Conservation (phyloP, 1,140 invertebrate genomes). For the Radopholus similis region DNA sequence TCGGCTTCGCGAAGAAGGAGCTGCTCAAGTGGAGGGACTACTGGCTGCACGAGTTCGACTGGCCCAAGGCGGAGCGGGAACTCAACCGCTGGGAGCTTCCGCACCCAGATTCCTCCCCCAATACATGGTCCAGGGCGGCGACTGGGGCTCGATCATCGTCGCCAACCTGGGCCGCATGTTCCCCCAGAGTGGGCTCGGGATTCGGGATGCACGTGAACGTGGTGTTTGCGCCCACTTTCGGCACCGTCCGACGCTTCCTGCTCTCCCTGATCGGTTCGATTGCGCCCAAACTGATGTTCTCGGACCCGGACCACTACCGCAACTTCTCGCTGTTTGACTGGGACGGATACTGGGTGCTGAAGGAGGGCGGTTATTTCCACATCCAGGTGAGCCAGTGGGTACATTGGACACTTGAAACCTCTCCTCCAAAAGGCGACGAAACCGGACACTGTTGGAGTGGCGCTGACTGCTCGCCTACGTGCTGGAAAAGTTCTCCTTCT, state of each 20-base stretch:
- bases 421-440: conserved; percentile 11
- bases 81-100: conserved; percentile 70
- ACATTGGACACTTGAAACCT: neutral
- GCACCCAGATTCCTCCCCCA: conserved; percentile 76
- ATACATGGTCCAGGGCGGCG: conserved; percentile 80
- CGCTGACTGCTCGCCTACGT: conserved; percentile 72
- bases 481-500: conserved; percentile 77
- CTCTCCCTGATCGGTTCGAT: conserved; percentile 3
- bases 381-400: conserved; percentile 65
- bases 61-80: conserved; percentile 20
- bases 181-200: conserved; percentile 70
- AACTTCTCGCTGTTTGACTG: conserved; percentile 63
- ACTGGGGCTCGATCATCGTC: conserved; percentile 64
- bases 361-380: conserved; percentile 73
- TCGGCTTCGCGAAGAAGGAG: conserved; percentile 13
- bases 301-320: conserved; percentile 66
- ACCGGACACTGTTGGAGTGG: conserved; percentile 75
- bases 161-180: conserved; percentile 68
- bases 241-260: neutral
- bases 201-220: conserved; percentile 72
- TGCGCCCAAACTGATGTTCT: conserved; percentile 58
- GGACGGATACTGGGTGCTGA: too few species aligned
- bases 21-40: conserved; percentile 15
- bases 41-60: conserved; percentile 28
- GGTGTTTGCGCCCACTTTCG: too few species aligned